phyloP scores from a whole-genome alignment of 1,140 invertebrate genomes.

The Hyles euphorbiae region DNA sequence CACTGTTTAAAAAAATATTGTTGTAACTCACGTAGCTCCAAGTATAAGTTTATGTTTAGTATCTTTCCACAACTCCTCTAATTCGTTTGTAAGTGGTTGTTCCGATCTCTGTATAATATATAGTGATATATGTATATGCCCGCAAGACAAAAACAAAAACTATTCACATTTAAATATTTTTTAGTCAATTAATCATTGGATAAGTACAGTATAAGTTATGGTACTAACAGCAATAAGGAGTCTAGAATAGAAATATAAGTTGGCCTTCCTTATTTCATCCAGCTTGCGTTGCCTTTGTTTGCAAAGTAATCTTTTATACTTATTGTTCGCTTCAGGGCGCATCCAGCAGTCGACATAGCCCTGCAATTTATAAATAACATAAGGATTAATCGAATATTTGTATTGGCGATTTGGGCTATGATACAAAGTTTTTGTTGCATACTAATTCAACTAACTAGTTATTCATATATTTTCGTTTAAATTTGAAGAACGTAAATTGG shows the following conservation, averaged over 20 bases:
- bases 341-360: conserved; percentile 64
- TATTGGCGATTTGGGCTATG: no score
- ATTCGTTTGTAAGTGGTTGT: conserved; percentile 53
- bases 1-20: no score
- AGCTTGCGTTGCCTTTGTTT: conserved; percentile 50
- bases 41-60: conserved; percentile 64
- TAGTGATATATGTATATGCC: background rate
- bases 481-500: no score
- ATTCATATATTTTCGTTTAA: no score
- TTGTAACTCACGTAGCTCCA: conserved; percentile 52
- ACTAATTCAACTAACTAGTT: no score
- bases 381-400: background rate
- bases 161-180: background rate
- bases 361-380: conserved; percentile 22
- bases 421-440: no score
- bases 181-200: background rate
- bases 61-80: conserved; percentile 51
- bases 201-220: background rate
- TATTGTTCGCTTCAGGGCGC: conserved; percentile 39
- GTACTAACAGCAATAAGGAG: conserved; percentile 49
- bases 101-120: conserved; percentile 52
- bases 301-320: conserved; percentile 50
- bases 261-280: conserved; percentile 38
- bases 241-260: conserved; percentile 51
- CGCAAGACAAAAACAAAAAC: background rate